Percentiles rank a stretch among this genome's conserved stretches.
These are phyloP conservation scores for Dinothrombium tinctorium DNA, from an alignment of 1,140 invertebrate genomes.

Conservation along the genomic window DNA sequence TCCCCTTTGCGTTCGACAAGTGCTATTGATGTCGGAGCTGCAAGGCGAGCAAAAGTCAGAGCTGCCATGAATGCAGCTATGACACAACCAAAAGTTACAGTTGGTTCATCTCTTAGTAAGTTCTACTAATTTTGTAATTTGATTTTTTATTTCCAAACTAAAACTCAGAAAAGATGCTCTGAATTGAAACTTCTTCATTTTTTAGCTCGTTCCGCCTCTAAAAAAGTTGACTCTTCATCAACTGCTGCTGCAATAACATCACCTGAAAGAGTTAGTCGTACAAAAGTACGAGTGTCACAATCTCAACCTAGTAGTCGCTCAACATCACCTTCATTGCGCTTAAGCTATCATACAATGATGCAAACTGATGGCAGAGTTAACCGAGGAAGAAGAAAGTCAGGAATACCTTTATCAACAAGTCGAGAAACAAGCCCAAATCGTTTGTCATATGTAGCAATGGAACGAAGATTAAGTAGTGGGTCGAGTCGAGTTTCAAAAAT, in stretches of 20 bases:
- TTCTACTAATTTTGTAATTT: background rate
- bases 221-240: background rate
- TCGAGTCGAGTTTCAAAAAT: background rate
- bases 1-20: constrained; percentile 51
- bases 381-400: constrained; percentile 21
- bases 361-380: background rate
- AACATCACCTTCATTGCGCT: constrained; percentile 35
- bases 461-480: background rate
- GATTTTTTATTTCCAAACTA: background rate
- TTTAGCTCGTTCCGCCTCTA: background rate
- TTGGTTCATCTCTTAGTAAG: constrained; percentile 1
- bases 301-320: constrained; percentile 44
- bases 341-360: constrained; percentile 14
- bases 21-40: constrained; percentile 71
- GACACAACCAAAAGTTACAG: constrained; percentile 28
- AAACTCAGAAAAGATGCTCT: background rate
- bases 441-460: background rate
- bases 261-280: constrained; percentile 30
- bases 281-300: constrained; percentile 5
- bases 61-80: constrained; percentile 29
- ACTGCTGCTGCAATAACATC: constrained; percentile 20
- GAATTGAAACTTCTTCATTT: background rate
- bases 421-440: constrained; percentile 20
- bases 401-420: constrained; percentile 38
- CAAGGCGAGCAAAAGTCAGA: constrained; percentile 52